A percentile compares a stretch with the other conserved stretches of the same genome.
Evolutionary conservation across 2,888 invertebrate genomes (phyloP).

Genomic region (Formica aserva): DNA sequence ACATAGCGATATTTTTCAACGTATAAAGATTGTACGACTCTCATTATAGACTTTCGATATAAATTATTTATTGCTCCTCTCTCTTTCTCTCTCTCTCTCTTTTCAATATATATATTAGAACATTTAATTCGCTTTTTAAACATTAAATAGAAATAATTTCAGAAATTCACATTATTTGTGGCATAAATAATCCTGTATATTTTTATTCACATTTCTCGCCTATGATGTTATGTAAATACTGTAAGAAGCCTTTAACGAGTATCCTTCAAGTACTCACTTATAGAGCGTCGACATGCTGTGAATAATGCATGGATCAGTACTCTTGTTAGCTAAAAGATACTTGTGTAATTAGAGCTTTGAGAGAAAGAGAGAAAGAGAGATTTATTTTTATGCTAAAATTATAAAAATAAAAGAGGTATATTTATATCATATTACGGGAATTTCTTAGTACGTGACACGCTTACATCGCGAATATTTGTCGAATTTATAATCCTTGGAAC

Average conservation of each 20-base stretch:
- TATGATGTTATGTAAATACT: slow-evolving; percentile 74
- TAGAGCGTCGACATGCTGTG: not conserved
- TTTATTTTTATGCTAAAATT: slow-evolving; percentile 57
- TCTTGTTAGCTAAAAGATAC: slow-evolving; percentile 33
- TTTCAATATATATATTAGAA: not conserved
- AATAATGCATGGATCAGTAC: slow-evolving; percentile 14
- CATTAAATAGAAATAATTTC: not conserved
- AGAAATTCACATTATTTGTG: not conserved
- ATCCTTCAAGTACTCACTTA: slow-evolving; percentile 22
- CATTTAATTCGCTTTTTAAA: not conserved
- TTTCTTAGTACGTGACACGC: slow-evolving; percentile 12
- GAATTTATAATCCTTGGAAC: not conserved
- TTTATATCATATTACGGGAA: slow-evolving; percentile 46
- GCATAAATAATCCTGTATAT: not conserved
- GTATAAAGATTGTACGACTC: not conserved
- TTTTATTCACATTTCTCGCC: slow-evolving; percentile 46
- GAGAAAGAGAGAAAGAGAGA: not conserved
- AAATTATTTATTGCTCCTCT: not conserved
- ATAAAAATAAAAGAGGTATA: slow-evolving; percentile 18
- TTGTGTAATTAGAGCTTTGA: slow-evolving; percentile 54
- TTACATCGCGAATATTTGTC: slow-evolving; percentile 40
- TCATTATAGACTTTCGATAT: not conserved
- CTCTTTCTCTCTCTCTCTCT: too few relatives aligned
- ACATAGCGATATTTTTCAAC: slow-evolving; percentile 24
- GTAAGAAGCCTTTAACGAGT: slow-evolving; percentile 73